Conservation (phyloP, 2,888 invertebrate genomes). For the Acrocyrtus sp. region DNA sequence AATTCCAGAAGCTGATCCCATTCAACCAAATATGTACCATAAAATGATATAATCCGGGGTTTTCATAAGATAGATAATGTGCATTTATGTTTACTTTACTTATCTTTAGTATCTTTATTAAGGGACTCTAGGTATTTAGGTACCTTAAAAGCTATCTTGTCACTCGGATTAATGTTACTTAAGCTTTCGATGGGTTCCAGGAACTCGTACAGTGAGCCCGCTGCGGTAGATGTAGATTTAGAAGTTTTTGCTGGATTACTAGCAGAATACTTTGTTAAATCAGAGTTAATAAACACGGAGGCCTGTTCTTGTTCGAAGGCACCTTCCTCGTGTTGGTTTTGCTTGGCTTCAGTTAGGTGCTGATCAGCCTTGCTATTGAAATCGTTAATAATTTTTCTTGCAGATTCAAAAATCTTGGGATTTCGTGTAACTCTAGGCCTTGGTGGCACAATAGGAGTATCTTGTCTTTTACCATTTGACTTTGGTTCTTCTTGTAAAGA, state of each 20-base stretch:
- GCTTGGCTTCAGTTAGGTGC: too few relatives aligned
- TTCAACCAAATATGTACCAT: not conserved
- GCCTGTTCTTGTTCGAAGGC: too few relatives aligned
- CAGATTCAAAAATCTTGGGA: slow-evolving; percentile 25
- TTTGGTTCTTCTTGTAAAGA: not conserved
- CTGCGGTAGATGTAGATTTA: too few relatives aligned
- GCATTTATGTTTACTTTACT: not conserved
- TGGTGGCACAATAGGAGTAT: slow-evolving; percentile 51
- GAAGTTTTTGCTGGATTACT: not conserved
- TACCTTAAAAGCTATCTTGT: slow-evolving; percentile 45
- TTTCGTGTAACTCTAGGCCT: slow-evolving; percentile 46
- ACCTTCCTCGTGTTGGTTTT: too few relatives aligned
- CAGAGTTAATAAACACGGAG: not conserved
- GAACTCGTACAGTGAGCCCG: not conserved
- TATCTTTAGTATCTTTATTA: not conserved
- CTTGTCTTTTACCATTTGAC: slow-evolving; percentile 24
- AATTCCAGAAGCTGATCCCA: slow-evolving; percentile 38
- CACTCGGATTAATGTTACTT: slow-evolving; percentile 24
- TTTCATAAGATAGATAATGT: not conserved
- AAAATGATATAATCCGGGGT: too few relatives aligned
- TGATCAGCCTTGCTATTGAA: too few relatives aligned
- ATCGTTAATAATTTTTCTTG: slow-evolving; percentile 12
- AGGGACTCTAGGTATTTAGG: not conserved
- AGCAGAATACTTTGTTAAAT: not conserved
- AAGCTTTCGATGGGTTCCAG: not conserved